Base-by-base conservation (phyloP, 2,113 vertebrate species). In the Arenaria interpres region DNA sequence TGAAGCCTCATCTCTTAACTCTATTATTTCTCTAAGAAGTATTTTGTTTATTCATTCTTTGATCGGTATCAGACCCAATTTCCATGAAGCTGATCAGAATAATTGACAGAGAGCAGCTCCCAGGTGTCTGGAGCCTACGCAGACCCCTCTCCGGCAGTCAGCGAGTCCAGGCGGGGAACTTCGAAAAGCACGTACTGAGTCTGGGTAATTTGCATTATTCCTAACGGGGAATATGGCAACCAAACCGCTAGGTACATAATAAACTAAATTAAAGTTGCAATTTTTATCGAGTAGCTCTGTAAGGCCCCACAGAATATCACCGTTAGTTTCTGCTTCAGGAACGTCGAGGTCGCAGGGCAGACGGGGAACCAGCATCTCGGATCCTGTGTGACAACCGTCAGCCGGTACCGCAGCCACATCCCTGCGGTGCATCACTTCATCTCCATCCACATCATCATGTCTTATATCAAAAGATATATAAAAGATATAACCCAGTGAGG, bases 1-100 rank as follows among this genome's bases (percentile, higher is more conserved):
- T 56, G 75, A 93, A 87, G 85, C 39, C 56, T 93, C 77, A 64
- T 88, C 69, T 92, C 81, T 78, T 85, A 93, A 82, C 48, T 87
- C 83, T 68, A 19, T 78, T 90, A 86, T 85, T 92, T 87, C 77
- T 54, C 53, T 33, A 50, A 72, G 66, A 45, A 85, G 6, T 33
- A 37, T 62, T 92, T 64, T n/a, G 54, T 90, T 81, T 60, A 59
- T 77, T 90, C 76, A 45, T 48, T 74, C 79, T 79, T 66, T 48
- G 56, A 74, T 56, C 0, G 2, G 68, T 46, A 88, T 71, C 75
- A 84, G 71, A 64, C 48, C 22, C 7, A 32, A 30, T 45, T 94
- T 68, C 79, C 35, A 74, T 15, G 27, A 62, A 69, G 53, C 63
- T 41, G 78, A 21, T 48, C 53, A 66, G n/a, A 71, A 72, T 51